Conservation (phyloP, 2,888 invertebrate genomes). For the Phortica magna region DNA sequence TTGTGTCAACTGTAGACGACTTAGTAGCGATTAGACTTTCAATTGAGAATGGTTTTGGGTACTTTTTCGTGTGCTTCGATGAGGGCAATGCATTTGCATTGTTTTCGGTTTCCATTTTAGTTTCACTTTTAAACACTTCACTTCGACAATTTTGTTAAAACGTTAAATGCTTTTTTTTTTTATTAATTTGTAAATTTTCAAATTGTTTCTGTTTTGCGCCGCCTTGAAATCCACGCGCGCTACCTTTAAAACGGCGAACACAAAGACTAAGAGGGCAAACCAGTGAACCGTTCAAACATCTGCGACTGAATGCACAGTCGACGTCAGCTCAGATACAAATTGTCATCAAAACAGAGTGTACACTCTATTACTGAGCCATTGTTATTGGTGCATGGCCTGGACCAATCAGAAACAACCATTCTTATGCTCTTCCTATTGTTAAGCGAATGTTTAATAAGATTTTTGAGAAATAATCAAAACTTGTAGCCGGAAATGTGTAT, state of each 20-base stretch:
- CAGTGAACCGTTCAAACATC: conserved; percentile 76
- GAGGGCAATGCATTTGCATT: conserved; percentile 32
- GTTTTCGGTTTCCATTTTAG: conserved; percentile 49
- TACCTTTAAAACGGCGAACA: neutral
- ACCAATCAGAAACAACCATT: too few relatives aligned
- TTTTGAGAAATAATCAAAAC: too few relatives aligned
- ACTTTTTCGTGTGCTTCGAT: conserved; percentile 66
- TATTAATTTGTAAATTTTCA: neutral
- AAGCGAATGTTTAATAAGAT: too few relatives aligned
- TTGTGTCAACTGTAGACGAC: conserved; percentile 26
- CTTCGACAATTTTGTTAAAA: neutral
- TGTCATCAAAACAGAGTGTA: neutral
- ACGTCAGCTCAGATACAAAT: conserved; percentile 12
- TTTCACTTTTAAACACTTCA: conserved; percentile 36
- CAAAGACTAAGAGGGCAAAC: conserved; percentile 46
- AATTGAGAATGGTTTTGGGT: conserved; percentile 77
- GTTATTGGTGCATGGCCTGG: neutral
- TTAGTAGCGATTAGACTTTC: conserved; percentile 74
- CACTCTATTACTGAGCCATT: neutral
- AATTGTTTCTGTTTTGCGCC: too few relatives aligned
- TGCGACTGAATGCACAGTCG: conserved; percentile 62
- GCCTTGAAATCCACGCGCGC: neutral
- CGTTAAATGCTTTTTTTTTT: neutral
- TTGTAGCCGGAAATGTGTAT: too few relatives aligned
- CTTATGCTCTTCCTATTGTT: too few relatives aligned